Percentiles rank a stretch among this genome's conserved stretches.
Evolutionary conservation across 1,140 invertebrate species (phyloP).

Genomic region (Epicauta chinensis): DNA sequence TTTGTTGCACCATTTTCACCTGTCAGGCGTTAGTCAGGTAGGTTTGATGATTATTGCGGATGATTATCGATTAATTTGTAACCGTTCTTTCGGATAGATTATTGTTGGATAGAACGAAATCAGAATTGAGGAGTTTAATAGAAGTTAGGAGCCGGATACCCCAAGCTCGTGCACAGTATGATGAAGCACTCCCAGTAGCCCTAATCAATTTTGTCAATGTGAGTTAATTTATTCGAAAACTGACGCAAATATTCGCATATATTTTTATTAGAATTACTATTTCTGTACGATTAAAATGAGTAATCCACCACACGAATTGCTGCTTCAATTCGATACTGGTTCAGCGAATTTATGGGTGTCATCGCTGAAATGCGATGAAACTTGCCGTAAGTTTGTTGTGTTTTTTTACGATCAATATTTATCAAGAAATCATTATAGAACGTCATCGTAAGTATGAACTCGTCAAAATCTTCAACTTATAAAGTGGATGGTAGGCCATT

Average conservation of each 20-base stretch:
- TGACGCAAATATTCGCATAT: not conserved
- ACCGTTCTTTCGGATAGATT: constrained; percentile 52
- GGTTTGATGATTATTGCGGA: too few relatives aligned
- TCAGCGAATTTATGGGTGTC: constrained; percentile 99
- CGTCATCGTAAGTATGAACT: constrained; percentile 95
- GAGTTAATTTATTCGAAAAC: constrained; percentile 36
- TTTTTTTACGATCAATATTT: too few relatives aligned
- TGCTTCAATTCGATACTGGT: constrained; percentile 96
- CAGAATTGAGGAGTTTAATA: constrained; percentile 60
- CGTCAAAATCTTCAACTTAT: constrained; percentile 76
- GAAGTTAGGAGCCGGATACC: constrained; percentile 73
- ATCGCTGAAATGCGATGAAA: constrained; percentile 95
- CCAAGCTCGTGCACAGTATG: constrained; percentile 54
- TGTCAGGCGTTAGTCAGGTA: constrained; percentile 6
- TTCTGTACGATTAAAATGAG: constrained; percentile 93
- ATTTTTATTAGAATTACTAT: constrained; percentile 78
- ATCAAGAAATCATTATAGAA: too few relatives aligned
- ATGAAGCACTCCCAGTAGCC: constrained; percentile 63
- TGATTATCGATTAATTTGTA: not conserved
- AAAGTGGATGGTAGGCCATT: constrained; percentile 85
- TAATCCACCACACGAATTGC: constrained; percentile 87
- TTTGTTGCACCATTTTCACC: too few relatives aligned
- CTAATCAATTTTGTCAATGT: constrained; percentile 92
- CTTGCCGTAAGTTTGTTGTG: constrained; percentile 81
- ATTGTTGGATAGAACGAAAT: constrained; percentile 63